Conservation (phyloP, 2,797 vertebrate genomes). For the Eupleurogrammus muticus region DNA sequence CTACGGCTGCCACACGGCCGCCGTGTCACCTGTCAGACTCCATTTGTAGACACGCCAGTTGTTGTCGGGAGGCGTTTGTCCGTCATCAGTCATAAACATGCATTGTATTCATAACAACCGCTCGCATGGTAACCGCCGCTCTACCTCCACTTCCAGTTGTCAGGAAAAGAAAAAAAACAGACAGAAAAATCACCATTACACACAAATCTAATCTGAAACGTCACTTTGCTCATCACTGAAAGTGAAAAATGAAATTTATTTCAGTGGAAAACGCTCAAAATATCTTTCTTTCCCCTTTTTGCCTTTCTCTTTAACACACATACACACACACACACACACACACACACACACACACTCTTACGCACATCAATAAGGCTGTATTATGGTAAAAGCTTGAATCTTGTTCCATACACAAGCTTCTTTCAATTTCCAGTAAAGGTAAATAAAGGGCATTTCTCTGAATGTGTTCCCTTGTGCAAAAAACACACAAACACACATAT, state of each 20-base stretch:
- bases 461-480: conserved; percentile 56
- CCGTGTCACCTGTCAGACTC: conserved; percentile 59
- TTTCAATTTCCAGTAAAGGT: conserved; percentile 78
- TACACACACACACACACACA: conserved; percentile 20
- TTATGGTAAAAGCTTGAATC: conserved; percentile 47
- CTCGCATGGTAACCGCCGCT: conserved; percentile 17
- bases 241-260: conserved; percentile 28
- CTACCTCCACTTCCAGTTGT: conserved; percentile 2
- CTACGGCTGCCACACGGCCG: conserved; percentile 12
- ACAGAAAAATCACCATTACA: conserved; percentile 15
- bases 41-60: conserved; percentile 49
- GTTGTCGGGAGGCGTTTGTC: conserved; percentile 58
- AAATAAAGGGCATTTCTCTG: conserved; percentile 67
- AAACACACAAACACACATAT: conserved; percentile 62
- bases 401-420: conserved; percentile 53
- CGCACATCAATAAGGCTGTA: conserved; percentile 23
- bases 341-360: conserved; percentile 6
- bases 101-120: conserved; percentile 61
- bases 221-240: conserved; percentile 12
- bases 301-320: not conserved
- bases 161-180: conserved; percentile 11
- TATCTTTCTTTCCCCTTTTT: not conserved
- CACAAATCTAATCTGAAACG: conserved; percentile 3
- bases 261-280: conserved; percentile 31
- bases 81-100: conserved; percentile 58